Conservation (phyloP, 2,888 invertebrate species). For the Hymenopus coronatus region DNA sequence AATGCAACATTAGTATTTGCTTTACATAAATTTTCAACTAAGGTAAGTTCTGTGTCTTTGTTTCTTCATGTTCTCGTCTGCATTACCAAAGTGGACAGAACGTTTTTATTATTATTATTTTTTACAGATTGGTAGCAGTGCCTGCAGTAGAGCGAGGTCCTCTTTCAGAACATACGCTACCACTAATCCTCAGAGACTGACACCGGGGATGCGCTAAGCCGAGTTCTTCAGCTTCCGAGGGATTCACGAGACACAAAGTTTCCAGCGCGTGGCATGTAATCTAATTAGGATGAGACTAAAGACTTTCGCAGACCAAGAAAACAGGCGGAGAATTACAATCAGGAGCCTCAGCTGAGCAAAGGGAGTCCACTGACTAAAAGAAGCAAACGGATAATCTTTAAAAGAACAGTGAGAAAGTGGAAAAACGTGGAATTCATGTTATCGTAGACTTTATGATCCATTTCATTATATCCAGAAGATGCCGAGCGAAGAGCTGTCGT, state of each 20-base stretch:
- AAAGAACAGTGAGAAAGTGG: neutral
- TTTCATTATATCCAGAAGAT: no score
- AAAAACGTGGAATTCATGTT: no score
- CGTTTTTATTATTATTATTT: no score
- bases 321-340: conserved; percentile 29
- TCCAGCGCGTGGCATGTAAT: conserved; percentile 29
- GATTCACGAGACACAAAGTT: neutral
- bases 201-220: neutral
- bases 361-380: neutral
- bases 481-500: no score
- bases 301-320: conserved; percentile 24
- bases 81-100: no score
- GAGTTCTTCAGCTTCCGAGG: neutral
- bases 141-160: neutral
- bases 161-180: neutral
- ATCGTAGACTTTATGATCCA: no score
- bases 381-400: conserved; percentile 1
- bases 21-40: no score
- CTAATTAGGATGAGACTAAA: conserved; percentile 32
- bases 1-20: no score
- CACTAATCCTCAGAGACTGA: neutral
- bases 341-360: neutral
- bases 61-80: no score
- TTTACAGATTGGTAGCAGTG: no score
- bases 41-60: no score